phyloP scores from a whole-genome alignment of 2,797 vertebrate genomes.

The Paedocypris micromegethes region DNA sequence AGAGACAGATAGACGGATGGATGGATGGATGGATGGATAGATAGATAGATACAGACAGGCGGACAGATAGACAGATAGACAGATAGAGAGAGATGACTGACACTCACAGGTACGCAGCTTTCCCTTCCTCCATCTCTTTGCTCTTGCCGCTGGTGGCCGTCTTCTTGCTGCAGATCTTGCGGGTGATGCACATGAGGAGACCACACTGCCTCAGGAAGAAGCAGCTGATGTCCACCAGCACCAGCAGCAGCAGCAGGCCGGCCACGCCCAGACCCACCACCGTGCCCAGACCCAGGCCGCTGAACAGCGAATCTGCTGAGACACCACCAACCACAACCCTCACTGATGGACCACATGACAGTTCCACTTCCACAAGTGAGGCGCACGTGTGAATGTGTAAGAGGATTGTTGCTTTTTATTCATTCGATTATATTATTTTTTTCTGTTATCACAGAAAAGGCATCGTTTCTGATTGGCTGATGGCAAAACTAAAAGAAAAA shows the following conservation, averaged over 20 bases:
- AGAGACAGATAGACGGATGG: too few species aligned
- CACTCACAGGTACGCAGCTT: conserved; percentile 97
- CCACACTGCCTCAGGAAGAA: conserved; percentile 96
- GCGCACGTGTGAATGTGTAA: too few species aligned
- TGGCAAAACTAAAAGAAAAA: too few species aligned
- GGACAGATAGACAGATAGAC: too few species aligned
- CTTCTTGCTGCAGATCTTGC: conserved; percentile 90
- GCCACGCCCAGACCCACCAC: conserved; percentile 89
- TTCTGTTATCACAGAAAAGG: too few species aligned
- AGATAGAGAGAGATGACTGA: neutral
- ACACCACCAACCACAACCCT: conserved; percentile 50
- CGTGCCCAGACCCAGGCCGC: conserved; percentile 86
- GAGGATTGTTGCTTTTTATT: too few species aligned
- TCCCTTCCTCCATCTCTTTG: conserved; percentile 96
- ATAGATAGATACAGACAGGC: too few species aligned
- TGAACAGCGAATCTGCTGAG: conserved; percentile 95
- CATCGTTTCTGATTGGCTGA: too few species aligned
- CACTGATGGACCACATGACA: conserved; percentile 13
- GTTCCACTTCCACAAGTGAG: neutral
- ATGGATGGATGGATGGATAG: too few species aligned
- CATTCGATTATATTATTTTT: too few species aligned
- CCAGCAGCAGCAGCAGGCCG: conserved; percentile 86
- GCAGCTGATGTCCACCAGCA: conserved; percentile 91
- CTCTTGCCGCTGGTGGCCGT: conserved; percentile 89
- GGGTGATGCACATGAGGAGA: conserved; percentile 93